phyloP scores from a whole-genome alignment of 2,888 invertebrate genomes.

The Hemaris fuciformis region DNA sequence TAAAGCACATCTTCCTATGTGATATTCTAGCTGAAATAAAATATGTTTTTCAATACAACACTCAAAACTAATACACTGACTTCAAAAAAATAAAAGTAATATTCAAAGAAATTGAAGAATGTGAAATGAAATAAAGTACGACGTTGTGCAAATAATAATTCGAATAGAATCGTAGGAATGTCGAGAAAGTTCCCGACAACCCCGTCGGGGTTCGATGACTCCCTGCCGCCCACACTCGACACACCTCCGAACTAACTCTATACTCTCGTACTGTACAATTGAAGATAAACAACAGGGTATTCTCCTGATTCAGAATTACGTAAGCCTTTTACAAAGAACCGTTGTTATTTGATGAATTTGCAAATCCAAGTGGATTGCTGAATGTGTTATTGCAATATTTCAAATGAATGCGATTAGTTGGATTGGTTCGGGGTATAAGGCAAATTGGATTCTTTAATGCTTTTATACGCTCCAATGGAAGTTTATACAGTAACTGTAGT shows the following conservation, averaged over 20 bases:
- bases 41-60: neutral
- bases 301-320: slow-evolving; percentile 38
- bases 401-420: slow-evolving; percentile 11
- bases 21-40: no score
- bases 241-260: slow-evolving; percentile 24
- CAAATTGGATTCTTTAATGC: neutral
- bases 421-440: neutral
- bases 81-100: neutral
- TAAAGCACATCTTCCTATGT: no score
- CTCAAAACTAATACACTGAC: neutral
- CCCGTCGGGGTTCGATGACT: slow-evolving; percentile 45
- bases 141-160: neutral
- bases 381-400: slow-evolving; percentile 24
- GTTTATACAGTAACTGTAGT: neutral
- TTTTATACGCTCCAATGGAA: neutral
- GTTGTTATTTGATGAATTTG: slow-evolving; percentile 18
- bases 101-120: neutral
- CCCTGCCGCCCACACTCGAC: slow-evolving; percentile 30
- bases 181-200: slow-evolving; percentile 28
- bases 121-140: neutral
- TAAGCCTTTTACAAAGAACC: slow-evolving; percentile 27
- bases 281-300: slow-evolving; percentile 46
- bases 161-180: neutral
- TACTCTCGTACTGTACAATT: slow-evolving; percentile 38
- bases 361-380: slow-evolving; percentile 26